Base-by-base conservation (phyloP, 2,888 invertebrate species). In the Dendrolimus houi region DNA sequence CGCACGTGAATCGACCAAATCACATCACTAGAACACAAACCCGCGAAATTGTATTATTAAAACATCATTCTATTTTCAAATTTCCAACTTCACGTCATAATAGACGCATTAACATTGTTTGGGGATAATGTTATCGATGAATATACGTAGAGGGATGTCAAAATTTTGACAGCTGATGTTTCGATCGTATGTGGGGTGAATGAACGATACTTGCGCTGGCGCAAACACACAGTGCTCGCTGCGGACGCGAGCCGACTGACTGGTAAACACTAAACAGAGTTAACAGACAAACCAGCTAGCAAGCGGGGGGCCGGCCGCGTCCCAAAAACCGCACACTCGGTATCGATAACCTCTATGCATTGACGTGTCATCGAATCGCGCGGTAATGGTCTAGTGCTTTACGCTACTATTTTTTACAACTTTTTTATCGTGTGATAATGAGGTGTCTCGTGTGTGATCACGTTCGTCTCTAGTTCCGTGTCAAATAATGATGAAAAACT, bases 141-240 rank as follows among this genome's bases (percentile, higher is more conserved):
- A 55, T 52, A 55, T 47, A 55, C 55, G 6, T 47, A 70, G 70
- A 68, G 82, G 79, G 82, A 83, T 79, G 82, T 84, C 80, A 81
- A 74, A 81, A 74, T 76, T 71, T 78, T 87, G 85, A 87, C 89
- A 87, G 87, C 76, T 82, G 82, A 78, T 77, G 47, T 64, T 63
- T 67, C 76, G 81, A 80, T 80, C 84, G 81, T 72, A 73, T 69
- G 66, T 69, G 73, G 73, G 75, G 79, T 77, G 75, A 81, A 80
- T 73, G 82, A 76, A 72, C 77, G 70, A 75, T 75, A 74, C 79
- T 74, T 74, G 65, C 62, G 71, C 85, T 77, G 78, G 75, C 82
- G 47, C 47, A 47, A 47, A 47, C 47, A 47, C 47, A 10, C 12
- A 68, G 65, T 71, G 79, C 80, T 81, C 83, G 77, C 75, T 77